Conservation (phyloP, 2,888 invertebrate genomes). For the Salpingus planirostris region DNA sequence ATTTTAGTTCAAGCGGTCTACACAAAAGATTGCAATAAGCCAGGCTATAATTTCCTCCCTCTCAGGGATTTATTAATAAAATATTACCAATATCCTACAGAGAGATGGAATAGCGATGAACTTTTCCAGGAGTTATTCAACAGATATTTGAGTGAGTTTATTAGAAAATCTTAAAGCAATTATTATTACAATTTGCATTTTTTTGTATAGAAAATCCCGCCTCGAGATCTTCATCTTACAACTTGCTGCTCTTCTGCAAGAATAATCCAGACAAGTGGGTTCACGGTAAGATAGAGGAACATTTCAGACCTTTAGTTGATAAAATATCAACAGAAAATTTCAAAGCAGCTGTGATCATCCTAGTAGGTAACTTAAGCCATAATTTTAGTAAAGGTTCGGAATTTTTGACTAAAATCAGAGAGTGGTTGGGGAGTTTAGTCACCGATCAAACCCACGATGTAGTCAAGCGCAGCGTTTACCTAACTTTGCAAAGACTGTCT, state of each 20-base stretch:
- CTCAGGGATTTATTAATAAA: slow-evolving; percentile 33
- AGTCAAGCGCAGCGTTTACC: slow-evolving; percentile 6
- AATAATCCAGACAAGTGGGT: slow-evolving; percentile 37
- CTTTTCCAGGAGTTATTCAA: slow-evolving; percentile 33
- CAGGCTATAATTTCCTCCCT: slow-evolving; percentile 29
- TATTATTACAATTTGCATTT: slow-evolving; percentile 3
- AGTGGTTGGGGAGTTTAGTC: slow-evolving; percentile 21
- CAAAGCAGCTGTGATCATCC: slow-evolving; percentile 26
- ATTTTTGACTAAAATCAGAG: slow-evolving; percentile 16
- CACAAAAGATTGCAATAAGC: slow-evolving; percentile 22
- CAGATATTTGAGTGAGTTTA: slow-evolving; percentile 33
- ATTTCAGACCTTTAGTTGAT: slow-evolving; percentile 27
- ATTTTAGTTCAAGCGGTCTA: slow-evolving; percentile 38
- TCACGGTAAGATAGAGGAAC: slow-evolving; percentile 32
- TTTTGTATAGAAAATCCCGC: slow-evolving; percentile 27
- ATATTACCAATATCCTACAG: slow-evolving; percentile 38
- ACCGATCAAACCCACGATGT: slow-evolving; percentile 19
- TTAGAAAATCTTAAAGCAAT: too few species aligned
- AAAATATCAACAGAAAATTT: slow-evolving; percentile 25
- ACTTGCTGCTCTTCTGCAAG: slow-evolving; percentile 39
- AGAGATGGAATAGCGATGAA: slow-evolving; percentile 24
- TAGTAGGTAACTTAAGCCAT: slow-evolving; percentile 25
- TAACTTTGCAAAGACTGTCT: too few species aligned
- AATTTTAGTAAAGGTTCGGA: slow-evolving; percentile 17
- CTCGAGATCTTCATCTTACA: too few species aligned